These are phyloP conservation scores for Caenorhabditis panamensis DNA, from an alignment of 2,888 invertebrate genomes.

Conservation along the genomic window DNA sequence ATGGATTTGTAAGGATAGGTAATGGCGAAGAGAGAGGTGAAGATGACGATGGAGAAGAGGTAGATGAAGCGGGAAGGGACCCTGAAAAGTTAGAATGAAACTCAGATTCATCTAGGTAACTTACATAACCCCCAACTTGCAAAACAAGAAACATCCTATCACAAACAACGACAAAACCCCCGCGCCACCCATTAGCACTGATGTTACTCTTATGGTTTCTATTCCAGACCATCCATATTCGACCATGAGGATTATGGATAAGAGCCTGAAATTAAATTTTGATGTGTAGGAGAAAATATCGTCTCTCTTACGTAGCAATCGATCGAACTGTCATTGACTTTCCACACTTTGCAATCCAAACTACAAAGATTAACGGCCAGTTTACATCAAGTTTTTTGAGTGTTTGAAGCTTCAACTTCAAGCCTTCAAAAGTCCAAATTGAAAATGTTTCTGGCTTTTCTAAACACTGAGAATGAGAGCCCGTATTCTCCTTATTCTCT, in stretches of 20 bases:
- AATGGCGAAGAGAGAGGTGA: conserved; percentile 64
- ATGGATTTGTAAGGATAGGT: conserved; percentile 72
- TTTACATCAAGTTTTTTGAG: conserved; percentile 44
- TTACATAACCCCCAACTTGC: conserved; percentile 55
- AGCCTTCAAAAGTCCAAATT: conserved; percentile 42
- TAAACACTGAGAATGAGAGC: conserved; percentile 29
- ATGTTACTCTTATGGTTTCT: conserved; percentile 47
- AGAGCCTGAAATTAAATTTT: conserved; percentile 19
- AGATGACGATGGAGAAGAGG: conserved; percentile 46
- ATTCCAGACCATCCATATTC: conserved; percentile 60
- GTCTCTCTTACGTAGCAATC: conserved; percentile 57
- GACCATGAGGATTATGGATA: conserved; percentile 52
- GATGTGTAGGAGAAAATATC: too few relatives aligned
- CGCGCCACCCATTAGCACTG: conserved; percentile 50
- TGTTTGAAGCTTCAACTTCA: conserved; percentile 46
- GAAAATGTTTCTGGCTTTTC: conserved; percentile 50
- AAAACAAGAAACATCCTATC: conserved; percentile 54
- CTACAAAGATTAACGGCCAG: conserved; percentile 47
- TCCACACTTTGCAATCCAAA: conserved; percentile 58
- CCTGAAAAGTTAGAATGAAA: conserved; percentile 23
- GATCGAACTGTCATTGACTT: conserved; percentile 53
- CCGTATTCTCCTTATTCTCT: too few relatives aligned
- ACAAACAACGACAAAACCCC: conserved; percentile 54
- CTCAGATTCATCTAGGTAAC: conserved; percentile 4
- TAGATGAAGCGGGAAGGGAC: conserved; percentile 36